Conservation (phyloP, 2,797 vertebrate species). For the Xerus rutilus region DNA sequence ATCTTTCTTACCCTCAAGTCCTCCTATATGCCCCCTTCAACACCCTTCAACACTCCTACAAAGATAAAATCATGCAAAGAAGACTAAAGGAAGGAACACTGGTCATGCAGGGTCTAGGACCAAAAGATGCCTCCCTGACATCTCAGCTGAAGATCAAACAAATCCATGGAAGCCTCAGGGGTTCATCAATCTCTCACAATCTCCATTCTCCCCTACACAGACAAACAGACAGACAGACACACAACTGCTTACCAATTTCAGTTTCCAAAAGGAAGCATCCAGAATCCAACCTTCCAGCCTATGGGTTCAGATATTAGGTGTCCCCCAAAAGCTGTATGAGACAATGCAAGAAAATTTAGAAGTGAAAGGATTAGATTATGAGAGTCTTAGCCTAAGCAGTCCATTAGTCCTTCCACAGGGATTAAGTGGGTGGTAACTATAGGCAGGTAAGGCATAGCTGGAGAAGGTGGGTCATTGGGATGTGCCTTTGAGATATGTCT, state of each 20-base stretch:
- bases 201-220: not conserved
- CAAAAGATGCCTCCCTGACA: not conserved
- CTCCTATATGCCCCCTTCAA: not conserved
- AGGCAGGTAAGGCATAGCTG: too few species aligned
- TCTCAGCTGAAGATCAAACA: not conserved
- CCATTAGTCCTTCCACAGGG: too few species aligned
- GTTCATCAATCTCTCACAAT: not conserved
- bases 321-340: too few species aligned
- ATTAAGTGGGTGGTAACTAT: too few species aligned
- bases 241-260: too few species aligned
- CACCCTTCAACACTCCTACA: not conserved
- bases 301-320: not conserved
- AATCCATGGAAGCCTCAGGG: not conserved
- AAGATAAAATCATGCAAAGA: not conserved
- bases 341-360: too few species aligned
- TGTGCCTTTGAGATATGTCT: too few species aligned
- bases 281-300: not conserved
- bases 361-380: too few species aligned
- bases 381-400: too few species aligned
- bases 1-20: not conserved
- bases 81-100: not conserved
- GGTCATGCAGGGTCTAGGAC: not conserved
- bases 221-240: too few species aligned
- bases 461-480: too few species aligned
- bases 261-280: not conserved